These are phyloP conservation scores for Drosophila chauvacae DNA, from an alignment of 1,140 invertebrate genomes.

Conservation along the genomic window DNA sequence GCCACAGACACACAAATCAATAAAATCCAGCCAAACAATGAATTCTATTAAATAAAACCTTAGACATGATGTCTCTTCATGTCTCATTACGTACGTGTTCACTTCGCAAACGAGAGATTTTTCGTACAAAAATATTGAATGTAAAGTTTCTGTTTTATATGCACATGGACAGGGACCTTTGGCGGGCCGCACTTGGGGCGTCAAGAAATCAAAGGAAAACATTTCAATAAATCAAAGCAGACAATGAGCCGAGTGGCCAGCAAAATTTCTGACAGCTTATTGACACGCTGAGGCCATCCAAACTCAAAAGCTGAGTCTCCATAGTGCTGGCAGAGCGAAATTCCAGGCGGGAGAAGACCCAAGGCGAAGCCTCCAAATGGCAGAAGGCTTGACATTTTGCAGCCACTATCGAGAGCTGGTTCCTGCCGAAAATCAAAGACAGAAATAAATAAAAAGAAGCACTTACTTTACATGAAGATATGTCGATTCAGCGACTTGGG, in stretches of 20 bases:
- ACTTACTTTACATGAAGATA: constrained; percentile 67
- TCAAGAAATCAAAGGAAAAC: constrained; percentile 61
- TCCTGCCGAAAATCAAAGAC: constrained; percentile 28
- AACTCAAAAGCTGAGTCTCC: constrained; percentile 6
- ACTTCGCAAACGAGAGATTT: constrained; percentile 15
- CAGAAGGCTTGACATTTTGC: constrained; percentile 68
- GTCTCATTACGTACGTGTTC: constrained; percentile 32
- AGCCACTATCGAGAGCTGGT: constrained; percentile 47
- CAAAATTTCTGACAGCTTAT: constrained; percentile 52
- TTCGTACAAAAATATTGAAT: constrained; percentile 25
- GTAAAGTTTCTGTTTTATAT: constrained; percentile 42
- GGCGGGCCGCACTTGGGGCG: constrained; percentile 51
- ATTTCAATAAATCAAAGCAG: constrained; percentile 69
- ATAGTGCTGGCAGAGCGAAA: constrained; percentile 1
- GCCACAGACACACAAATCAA: constrained; percentile 56
- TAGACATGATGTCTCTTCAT: constrained; percentile 53
- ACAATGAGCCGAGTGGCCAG: constrained; percentile 47
- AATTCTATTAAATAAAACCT: constrained; percentile 28
- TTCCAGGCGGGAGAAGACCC: constrained; percentile 27
- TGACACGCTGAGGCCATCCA: constrained; percentile 34
- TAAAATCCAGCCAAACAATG: constrained; percentile 54
- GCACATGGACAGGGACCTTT: constrained; percentile 21
- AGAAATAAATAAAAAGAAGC: constrained; percentile 22
- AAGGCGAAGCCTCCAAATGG: constrained; percentile 55
- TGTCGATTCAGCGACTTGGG: constrained; percentile 44